Evolutionary conservation across 2,797 vertebrate species (phyloP), one percentile per base, ranked within the genome.

Genomic region (Sparus aurata): DNA sequence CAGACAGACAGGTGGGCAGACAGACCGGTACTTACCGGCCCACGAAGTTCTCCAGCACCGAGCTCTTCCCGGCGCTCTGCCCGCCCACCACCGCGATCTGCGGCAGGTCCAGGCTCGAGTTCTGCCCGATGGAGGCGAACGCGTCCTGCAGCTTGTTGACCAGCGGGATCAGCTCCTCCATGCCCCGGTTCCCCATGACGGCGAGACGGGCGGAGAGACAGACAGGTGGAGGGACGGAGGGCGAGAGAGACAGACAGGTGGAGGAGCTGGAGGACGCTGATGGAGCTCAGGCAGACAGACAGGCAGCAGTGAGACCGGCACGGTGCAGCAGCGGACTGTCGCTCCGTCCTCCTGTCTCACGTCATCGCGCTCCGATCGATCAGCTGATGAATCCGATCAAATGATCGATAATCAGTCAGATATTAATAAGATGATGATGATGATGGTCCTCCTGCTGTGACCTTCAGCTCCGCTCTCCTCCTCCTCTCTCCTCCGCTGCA

Each of bases 41-140:
- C 23, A 98, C 97, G 90, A 98, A 98, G 96, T 98, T 98, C 95
- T 98, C 97, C 88, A 98, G 87, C 61, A 98, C 97, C 0, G 98
- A 98, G 97, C 97, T 98, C 93, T 98, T 98, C 25, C 98, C 97
- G 7, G 98, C 97, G 92, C 97, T 98, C 92, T 99, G 98, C 4
- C 98, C 98, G 57, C 98, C 97, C 30, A 98, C 98, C 90, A 99
- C 98, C 0, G 97, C 98, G 90, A 99, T 99, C 96, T 99, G 98
- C 75, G 98, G 98, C 86, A 99, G 96, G 92, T 99, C 97, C 73
- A 99, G 94, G 78, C 93, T 93, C 25, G 97, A 94, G 87, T 97
- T 98, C 92, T 98, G 97, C 55, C 97, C 97, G 95, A 99, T 98
- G 93, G 97, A 94, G 74, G 96, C 87, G 93, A 98, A 98, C 68